A percentile compares a stretch with the other conserved stretches of the same genome.
Conservation (phyloP, 2,888 invertebrate genomes). For the Nemurella pictetii region DNA sequence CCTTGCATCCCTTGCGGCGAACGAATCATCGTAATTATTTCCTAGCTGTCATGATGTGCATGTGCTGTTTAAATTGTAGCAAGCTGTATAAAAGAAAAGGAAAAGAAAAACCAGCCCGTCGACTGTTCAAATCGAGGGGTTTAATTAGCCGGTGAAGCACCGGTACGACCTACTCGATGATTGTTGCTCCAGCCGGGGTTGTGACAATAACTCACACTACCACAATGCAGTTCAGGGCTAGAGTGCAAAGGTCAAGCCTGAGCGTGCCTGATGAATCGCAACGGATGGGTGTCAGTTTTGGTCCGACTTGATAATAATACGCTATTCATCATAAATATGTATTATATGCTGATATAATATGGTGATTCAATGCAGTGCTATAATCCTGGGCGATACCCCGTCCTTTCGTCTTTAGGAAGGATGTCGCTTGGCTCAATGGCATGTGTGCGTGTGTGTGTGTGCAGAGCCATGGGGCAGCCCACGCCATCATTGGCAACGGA, state of each 20-base stretch:
- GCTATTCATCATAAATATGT: slow-evolving; percentile 20
- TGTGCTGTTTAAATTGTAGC: not conserved
- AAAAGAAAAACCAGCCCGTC: not conserved
- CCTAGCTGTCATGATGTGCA: not conserved
- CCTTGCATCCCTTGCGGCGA: not conserved
- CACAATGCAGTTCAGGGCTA: not conserved
- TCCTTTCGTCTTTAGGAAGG: not conserved
- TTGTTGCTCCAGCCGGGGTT: not conserved
- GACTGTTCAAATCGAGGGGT: not conserved
- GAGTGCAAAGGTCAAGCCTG: not conserved
- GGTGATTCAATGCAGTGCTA: slow-evolving; percentile 15
- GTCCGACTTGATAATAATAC: slow-evolving; percentile 5
- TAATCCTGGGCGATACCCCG: slow-evolving; percentile 18
- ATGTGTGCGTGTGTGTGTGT: not conserved
- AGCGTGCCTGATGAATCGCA: slow-evolving; percentile 3
- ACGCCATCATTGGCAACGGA: slow-evolving; percentile 7
- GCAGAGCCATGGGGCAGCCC: not conserved
- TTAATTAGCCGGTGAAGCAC: not conserved
- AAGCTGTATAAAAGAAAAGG: not conserved
- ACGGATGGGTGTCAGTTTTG: slow-evolving; percentile 23
- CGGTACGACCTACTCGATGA: not conserved
- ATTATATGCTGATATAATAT: slow-evolving; percentile 14
- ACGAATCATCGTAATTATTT: slow-evolving; percentile 5
- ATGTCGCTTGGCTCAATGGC: too few relatives aligned
- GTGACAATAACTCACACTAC: not conserved